Evolutionary conservation across 1,140 invertebrate species (phyloP).

Genomic region (Spodoptera frugiperda): DNA sequence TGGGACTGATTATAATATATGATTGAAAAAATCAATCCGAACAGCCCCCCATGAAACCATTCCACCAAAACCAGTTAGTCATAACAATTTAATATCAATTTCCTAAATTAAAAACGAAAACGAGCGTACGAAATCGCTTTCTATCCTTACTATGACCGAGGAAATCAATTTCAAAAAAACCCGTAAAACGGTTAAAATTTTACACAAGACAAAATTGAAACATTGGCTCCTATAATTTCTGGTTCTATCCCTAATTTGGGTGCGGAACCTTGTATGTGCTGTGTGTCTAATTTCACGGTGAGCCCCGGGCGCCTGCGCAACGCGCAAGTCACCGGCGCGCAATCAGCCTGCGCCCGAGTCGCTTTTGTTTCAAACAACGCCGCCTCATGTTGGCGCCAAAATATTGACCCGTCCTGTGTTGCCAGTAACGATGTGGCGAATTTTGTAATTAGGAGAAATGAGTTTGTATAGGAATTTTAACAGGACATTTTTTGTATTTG

Average conservation of each 20-base stretch:
- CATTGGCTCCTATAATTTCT: constrained; percentile 8
- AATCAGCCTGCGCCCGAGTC: constrained; percentile 64
- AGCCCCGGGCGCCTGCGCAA: constrained; percentile 49
- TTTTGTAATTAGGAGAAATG: constrained; percentile 26
- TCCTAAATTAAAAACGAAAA: constrained; percentile 10
- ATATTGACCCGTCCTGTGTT: constrained; percentile 6
- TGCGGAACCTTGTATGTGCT: constrained; percentile 55
- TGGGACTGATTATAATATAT: no score
- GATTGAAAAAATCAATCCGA: not conserved
- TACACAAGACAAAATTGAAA: constrained; percentile 34
- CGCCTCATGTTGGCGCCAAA: constrained; percentile 54
- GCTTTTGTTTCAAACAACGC: constrained; percentile 74
- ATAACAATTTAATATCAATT: constrained; percentile 3
- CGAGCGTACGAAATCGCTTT: constrained; percentile 15
- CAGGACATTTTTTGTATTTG: no score
- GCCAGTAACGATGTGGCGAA: constrained; percentile 38
- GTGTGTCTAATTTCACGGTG: constrained; percentile 66
- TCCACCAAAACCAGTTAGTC: not conserved
- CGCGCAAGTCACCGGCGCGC: constrained; percentile 70
- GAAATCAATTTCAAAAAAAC: constrained; percentile 24
- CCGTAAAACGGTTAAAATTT: constrained; percentile 8
- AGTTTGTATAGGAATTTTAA: constrained; percentile 9
- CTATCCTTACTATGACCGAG: constrained; percentile 14
- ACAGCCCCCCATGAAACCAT: not conserved
- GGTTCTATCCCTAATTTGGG: constrained; percentile 25